phyloP scores from a whole-genome alignment of 1,140 invertebrate genomes.

The Cotesia glomerata region DNA sequence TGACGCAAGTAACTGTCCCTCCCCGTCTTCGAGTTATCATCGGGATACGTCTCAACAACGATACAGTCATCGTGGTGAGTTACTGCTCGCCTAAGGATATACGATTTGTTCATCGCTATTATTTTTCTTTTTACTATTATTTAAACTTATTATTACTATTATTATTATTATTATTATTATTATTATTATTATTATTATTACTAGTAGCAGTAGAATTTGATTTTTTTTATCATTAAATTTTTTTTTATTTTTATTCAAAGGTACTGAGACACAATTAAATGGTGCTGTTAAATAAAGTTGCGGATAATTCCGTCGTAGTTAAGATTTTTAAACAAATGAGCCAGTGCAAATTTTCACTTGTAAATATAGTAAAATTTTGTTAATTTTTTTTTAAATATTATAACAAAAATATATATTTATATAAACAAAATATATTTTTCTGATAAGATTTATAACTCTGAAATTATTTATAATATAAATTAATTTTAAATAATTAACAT shows the following conservation, averaged over 20 bases:
- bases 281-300: too few species aligned
- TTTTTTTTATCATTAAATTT: too few species aligned
- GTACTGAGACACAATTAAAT: too few species aligned
- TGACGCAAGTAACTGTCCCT: slow-evolving; percentile 38
- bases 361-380: background rate
- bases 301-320: too few species aligned
- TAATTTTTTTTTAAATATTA: background rate
- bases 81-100: slow-evolving; percentile 59
- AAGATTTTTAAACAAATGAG: background rate
- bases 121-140: slow-evolving; percentile 22
- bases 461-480: too few species aligned
- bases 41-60: slow-evolving; percentile 57
- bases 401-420: background rate
- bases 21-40: slow-evolving; percentile 41
- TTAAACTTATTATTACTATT: slow-evolving; percentile 13
- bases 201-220: background rate
- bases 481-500: too few species aligned
- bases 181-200: background rate
- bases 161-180: slow-evolving; percentile 1
- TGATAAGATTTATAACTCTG: too few species aligned
- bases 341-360: background rate
- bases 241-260: too few species aligned
- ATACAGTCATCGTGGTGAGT: slow-evolving; percentile 69
- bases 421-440: background rate
- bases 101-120: slow-evolving; percentile 36